Conservation (phyloP, 2,888 invertebrate species). For the Escarpia spicata region DNA sequence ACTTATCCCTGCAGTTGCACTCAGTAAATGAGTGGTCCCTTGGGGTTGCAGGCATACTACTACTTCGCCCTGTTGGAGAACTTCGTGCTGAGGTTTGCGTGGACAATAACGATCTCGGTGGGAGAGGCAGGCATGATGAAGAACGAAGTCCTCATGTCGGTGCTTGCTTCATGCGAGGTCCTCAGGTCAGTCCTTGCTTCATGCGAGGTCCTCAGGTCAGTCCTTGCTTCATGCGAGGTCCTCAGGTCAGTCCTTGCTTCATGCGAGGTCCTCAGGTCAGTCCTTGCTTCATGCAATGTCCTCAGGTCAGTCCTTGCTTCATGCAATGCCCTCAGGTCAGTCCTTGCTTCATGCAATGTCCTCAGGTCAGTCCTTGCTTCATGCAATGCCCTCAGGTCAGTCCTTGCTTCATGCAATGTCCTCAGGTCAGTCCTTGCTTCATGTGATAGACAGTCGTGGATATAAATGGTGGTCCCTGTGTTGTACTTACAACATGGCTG, state of each 20-base stretch:
- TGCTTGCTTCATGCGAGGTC: conserved; percentile 61
- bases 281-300: conserved; percentile 56
- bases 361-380: conserved; percentile 57
- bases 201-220: conserved; percentile 61
- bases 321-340: conserved; percentile 64
- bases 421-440: conserved; percentile 57
- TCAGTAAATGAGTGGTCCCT: conserved; percentile 3
- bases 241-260: conserved; percentile 58
- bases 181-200: conserved; percentile 58
- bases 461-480: too few species aligned
- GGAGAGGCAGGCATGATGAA: conserved; percentile 81
- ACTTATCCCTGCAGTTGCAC: neutral
- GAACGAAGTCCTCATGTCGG: conserved; percentile 73
- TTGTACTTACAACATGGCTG: too few species aligned
- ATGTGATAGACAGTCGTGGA: neutral
- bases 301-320: conserved; percentile 57
- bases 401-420: conserved; percentile 56
- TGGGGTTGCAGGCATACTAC: conserved; percentile 73
- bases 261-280: conserved; percentile 64
- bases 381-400: conserved; percentile 64
- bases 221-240: conserved; percentile 62
- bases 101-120: conserved; percentile 88
- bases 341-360: conserved; percentile 56
- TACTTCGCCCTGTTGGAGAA: conserved; percentile 98
- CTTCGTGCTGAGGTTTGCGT: conserved; percentile 89